Evolutionary conservation across 2,797 vertebrate species (phyloP), one percentile per base, ranked within the genome.

Genomic region (Crypturellus tataupa): DNA sequence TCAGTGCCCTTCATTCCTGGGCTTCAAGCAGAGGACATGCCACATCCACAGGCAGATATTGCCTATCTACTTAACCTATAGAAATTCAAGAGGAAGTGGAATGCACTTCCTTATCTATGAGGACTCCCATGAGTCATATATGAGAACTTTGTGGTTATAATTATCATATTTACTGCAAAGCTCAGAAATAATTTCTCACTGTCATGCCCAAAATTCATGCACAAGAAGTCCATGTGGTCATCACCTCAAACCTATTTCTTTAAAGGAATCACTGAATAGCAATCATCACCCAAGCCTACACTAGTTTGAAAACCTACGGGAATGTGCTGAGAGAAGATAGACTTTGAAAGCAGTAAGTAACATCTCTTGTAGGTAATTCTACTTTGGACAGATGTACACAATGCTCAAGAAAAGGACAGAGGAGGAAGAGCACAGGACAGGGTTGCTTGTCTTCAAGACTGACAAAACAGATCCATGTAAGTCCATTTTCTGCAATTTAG

Each of bases 181-280:
- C 35, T 82, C 39, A 76, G 58, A 71, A 94, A n/a, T 53, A 87
- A 87, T 79, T 89, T 35, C 82, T 79, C 53, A 75, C n/a, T 91
- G 51, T 64, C 86, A 64, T 37, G 29, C n/a, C 17, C 47, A 78
- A 85, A 56, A 91, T 72, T 55, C 51, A 49, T 0, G 0, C 60
- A 35, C 40, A n/a, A 75, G 78, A 91, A 85, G 59, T 76, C 68
- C 62, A 70, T 73, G 40, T 78, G 46, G 33, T 65, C 73, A 69
- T 84, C 60, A 84, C 25, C 53, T 92, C 76, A 79, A 55, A 59
- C 40, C 9, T 16, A 47, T 24, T 12, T 69, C 63, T 80, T 77
- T 56, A 59, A 21, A 46, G 21, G 46, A 80, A 77, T 44, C 46
- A 8, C 6, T 1, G 0, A 87, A 81, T 37, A 73, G 46, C 47